phyloP scores from a whole-genome alignment of 2,797 vertebrate species.

The Melopsittacus undulatus region DNA sequence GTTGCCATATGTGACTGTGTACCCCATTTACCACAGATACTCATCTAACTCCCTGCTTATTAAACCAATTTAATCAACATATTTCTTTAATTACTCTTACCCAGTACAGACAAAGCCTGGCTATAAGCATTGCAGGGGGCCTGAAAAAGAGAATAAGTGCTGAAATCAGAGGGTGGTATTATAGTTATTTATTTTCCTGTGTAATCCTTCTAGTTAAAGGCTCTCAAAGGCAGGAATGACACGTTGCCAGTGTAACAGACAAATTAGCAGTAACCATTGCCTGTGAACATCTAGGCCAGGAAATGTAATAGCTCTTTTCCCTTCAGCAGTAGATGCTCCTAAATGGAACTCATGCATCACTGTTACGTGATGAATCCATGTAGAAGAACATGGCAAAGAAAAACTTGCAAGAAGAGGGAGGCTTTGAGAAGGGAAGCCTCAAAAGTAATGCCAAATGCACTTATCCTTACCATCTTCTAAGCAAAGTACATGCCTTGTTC shows the following conservation, averaged over 20 bases:
- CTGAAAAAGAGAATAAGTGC: constrained; percentile 49
- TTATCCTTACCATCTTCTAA: neutral
- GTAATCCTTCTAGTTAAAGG: constrained; percentile 25
- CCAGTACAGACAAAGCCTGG: constrained; percentile 40
- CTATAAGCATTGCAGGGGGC: constrained; percentile 25
- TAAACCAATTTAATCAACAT: neutral
- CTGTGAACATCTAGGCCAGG: constrained; percentile 3
- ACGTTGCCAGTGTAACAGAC: neutral
- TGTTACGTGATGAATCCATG: neutral
- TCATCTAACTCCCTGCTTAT: constrained; percentile 28
- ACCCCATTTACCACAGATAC: constrained; percentile 17
- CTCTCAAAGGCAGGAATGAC: constrained; percentile 31
- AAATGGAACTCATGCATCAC: neutral
- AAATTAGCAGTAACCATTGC: constrained; percentile 27
- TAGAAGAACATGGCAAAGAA: neutral
- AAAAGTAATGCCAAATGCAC: neutral
- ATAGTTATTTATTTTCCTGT: constrained; percentile 54
- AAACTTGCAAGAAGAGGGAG: neutral
- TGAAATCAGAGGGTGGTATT: constrained; percentile 58
- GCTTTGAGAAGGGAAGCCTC: neutral
- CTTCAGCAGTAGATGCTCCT: constrained; percentile 6
- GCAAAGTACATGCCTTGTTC: neutral
- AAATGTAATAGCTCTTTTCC: constrained; percentile 24
- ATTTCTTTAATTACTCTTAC: constrained; percentile 42
- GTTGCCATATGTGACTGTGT: constrained; percentile 23